Evolutionary conservation across 2,797 vertebrate genomes (phyloP).

Genomic region (Spheniscus humboldti): DNA sequence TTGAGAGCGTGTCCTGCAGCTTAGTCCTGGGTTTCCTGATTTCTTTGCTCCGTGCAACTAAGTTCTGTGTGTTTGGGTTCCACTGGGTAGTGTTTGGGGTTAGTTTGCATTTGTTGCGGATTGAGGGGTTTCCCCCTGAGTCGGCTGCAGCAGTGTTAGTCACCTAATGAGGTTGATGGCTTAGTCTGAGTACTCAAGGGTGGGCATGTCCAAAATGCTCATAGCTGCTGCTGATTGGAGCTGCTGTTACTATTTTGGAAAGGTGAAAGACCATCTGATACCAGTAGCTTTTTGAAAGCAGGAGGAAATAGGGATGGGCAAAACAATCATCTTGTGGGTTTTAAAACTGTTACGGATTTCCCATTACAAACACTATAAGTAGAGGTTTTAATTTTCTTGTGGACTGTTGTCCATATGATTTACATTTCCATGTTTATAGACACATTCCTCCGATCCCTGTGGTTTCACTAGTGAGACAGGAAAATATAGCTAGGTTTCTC

Average conservation of each 20-base stretch:
- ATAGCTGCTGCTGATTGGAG: background rate
- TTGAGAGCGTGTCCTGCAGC: background rate
- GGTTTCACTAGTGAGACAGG: background rate
- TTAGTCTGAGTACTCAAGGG: rapidly evolving
- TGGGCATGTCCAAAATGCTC: background rate
- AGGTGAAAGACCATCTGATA: background rate
- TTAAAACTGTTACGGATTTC: background rate
- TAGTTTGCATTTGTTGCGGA: background rate
- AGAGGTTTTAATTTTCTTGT: background rate
- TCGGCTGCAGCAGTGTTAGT: background rate
- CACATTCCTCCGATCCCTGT: background rate
- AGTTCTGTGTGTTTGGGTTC: background rate
- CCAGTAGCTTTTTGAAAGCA: background rate
- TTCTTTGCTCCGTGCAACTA: background rate
- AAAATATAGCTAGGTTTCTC: background rate
- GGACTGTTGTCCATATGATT: background rate
- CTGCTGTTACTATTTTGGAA: background rate
- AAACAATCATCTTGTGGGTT: background rate
- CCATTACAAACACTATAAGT: background rate
- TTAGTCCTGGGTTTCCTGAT: background rate
- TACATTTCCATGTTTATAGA: background rate
- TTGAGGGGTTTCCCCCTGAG: background rate
- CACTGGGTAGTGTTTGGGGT: background rate
- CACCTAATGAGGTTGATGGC: background rate
- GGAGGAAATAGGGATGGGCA: background rate